phyloP scores from a whole-genome alignment of 2,888 invertebrate species.

The Acanthococcus lagerstroemiae region DNA sequence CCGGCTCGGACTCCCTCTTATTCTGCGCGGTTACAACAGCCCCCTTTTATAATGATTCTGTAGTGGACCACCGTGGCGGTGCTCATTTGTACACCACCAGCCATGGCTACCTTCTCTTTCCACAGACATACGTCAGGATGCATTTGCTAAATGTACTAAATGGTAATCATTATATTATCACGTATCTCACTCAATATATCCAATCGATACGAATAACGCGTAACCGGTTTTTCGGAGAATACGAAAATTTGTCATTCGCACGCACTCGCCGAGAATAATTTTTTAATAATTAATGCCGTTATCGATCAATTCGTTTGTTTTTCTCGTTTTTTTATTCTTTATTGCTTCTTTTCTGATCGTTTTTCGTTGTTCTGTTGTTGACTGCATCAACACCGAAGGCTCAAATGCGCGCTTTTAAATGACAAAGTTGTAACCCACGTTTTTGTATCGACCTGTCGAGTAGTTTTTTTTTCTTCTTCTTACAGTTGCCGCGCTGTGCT shows the following conservation, averaged over 20 bases:
- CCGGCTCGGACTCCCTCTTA: constrained; percentile 17
- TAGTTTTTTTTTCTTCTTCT: constrained; percentile 1
- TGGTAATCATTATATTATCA: background rate
- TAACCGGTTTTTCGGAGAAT: background rate
- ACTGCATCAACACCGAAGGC: too few species aligned
- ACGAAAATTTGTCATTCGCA: background rate
- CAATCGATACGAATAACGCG: background rate
- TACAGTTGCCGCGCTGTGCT: background rate
- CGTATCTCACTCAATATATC: too few species aligned
- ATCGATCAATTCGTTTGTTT: too few species aligned
- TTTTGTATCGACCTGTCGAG: too few species aligned
- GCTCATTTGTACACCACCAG: constrained; percentile 22
- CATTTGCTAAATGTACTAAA: constrained; percentile 24
- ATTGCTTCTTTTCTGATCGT: too few species aligned
- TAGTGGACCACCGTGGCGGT: constrained; percentile 14
- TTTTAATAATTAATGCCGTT: too few species aligned
- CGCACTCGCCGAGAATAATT: too few species aligned
- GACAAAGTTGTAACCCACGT: too few species aligned
- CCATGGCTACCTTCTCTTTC: constrained; percentile 16
- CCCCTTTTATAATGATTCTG: constrained; percentile 17
- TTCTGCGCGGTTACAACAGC: constrained; percentile 19
- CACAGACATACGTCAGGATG: constrained; percentile 16
- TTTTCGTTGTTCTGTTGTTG: too few species aligned
- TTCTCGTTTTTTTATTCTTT: too few species aligned
- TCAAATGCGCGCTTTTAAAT: too few species aligned